phyloP scores from a whole-genome alignment of 2,888 invertebrate genomes.

The Drosophila anceps region DNA sequence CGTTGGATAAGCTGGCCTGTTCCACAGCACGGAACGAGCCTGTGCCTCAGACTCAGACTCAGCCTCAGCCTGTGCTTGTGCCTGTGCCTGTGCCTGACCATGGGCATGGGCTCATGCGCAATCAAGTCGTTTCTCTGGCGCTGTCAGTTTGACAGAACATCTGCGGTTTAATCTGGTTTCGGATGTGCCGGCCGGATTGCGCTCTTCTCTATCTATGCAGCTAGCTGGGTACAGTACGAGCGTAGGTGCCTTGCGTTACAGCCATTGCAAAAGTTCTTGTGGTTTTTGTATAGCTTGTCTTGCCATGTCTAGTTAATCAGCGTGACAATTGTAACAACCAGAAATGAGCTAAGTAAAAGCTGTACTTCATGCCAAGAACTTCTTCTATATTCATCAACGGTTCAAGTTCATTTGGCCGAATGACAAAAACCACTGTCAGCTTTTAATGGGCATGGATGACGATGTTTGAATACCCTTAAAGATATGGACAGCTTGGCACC shows the following conservation, averaged over 20 bases:
- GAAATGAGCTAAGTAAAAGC: constrained; percentile 17
- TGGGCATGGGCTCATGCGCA: constrained; percentile 64
- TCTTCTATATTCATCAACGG: not conserved
- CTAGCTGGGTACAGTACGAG: constrained; percentile 63
- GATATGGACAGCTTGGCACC: not conserved
- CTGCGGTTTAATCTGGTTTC: constrained; percentile 80
- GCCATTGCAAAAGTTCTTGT: constrained; percentile 24
- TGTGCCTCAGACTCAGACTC: constrained; percentile 6
- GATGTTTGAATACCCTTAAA: not conserved
- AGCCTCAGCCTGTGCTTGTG: constrained; percentile 4
- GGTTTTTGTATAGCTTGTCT: constrained; percentile 8
- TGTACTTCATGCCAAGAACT: not conserved
- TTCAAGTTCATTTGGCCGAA: not conserved
- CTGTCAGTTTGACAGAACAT: constrained; percentile 81
- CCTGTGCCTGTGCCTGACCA: constrained; percentile 24
- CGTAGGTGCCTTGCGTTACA: constrained; percentile 41
- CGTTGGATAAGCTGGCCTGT: constrained; percentile 30
- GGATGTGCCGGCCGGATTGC: constrained; percentile 49
- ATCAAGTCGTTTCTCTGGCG: constrained; percentile 75
- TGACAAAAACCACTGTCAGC: not conserved
- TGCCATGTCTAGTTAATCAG: constrained; percentile 33
- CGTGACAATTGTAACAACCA: constrained; percentile 46
- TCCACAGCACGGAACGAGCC: constrained; percentile 11
- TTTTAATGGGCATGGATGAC: not conserved
- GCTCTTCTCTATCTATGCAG: constrained; percentile 55